These are phyloP conservation scores for Phoenoteleia sp. DNA, from an alignment of 2,888 invertebrate genomes.

Conservation along the genomic window DNA sequence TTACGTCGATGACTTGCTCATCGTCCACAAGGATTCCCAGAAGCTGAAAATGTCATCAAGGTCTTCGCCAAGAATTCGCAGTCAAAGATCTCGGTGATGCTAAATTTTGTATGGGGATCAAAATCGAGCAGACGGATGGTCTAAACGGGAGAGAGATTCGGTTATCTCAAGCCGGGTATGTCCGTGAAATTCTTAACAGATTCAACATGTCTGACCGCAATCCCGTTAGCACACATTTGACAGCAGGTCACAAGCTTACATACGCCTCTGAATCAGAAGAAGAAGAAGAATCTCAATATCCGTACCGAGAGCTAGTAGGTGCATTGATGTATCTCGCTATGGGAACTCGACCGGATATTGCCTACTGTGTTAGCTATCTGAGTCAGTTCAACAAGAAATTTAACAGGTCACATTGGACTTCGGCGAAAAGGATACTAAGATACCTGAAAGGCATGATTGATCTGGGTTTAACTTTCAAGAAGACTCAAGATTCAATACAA, in stretches of 20 bases:
- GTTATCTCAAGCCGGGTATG: background rate
- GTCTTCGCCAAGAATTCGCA: conserved; percentile 56
- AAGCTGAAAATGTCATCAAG: background rate
- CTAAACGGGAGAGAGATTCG: background rate
- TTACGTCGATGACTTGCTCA: conserved; percentile 36
- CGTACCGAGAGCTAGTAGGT: background rate
- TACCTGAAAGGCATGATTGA: background rate
- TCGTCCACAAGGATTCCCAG: background rate
- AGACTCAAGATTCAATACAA: background rate
- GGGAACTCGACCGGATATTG: background rate
- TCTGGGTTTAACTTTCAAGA: background rate
- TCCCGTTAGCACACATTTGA: background rate
- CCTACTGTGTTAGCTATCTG: background rate
- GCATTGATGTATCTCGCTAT: background rate
- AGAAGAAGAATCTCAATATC: background rate
- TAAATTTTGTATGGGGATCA: conserved; percentile 73
- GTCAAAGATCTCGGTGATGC: conserved; percentile 71
- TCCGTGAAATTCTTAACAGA: background rate
- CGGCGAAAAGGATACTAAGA: background rate
- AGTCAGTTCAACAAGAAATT: background rate
- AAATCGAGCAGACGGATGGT: conserved; percentile 48
- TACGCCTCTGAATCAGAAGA: too few species aligned
- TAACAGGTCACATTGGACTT: background rate
- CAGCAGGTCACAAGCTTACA: too few species aligned
- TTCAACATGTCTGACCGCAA: background rate